Conservation (phyloP, 2,888 invertebrate species). For the Agonum fuliginosum region DNA sequence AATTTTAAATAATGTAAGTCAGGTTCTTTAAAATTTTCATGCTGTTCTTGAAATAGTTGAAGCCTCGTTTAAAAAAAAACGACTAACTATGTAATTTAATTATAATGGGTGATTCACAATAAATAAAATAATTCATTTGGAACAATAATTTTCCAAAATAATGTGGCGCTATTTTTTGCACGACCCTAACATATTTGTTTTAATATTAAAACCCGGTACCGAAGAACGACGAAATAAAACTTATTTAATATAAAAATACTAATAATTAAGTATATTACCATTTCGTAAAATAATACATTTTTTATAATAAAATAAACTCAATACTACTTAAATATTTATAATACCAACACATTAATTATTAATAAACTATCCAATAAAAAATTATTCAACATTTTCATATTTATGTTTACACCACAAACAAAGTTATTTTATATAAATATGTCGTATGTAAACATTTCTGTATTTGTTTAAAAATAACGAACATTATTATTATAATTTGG, state of each 20-base stretch:
- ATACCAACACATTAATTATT: too few relatives aligned
- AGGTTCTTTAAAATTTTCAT: too few relatives aligned
- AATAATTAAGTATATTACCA: too few relatives aligned
- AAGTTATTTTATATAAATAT: background rate
- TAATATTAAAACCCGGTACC: background rate
- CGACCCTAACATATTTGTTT: too few relatives aligned
- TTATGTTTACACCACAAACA: background rate
- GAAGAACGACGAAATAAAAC: background rate
- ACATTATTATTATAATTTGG: constrained; percentile 15
- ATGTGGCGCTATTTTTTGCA: too few relatives aligned
- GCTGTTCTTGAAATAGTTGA: too few relatives aligned
- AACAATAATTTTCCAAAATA: too few relatives aligned
- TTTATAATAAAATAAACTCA: constrained; percentile 1
- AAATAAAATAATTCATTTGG: too few relatives aligned
- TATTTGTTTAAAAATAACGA: background rate
- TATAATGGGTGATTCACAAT: too few relatives aligned
- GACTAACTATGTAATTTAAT: too few relatives aligned
- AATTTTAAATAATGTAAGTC: too few relatives aligned
- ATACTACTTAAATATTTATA: background rate
- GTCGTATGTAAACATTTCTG: background rate
- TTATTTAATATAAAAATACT: background rate
- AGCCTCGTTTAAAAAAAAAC: too few relatives aligned
- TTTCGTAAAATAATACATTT: background rate
- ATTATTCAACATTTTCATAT: constrained; percentile 13
- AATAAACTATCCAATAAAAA: background rate